A percentile compares a stretch with the other conserved stretches of the same genome.
Conservation (phyloP, 2,113 vertebrate genomes). For the Podilymbus podiceps region DNA sequence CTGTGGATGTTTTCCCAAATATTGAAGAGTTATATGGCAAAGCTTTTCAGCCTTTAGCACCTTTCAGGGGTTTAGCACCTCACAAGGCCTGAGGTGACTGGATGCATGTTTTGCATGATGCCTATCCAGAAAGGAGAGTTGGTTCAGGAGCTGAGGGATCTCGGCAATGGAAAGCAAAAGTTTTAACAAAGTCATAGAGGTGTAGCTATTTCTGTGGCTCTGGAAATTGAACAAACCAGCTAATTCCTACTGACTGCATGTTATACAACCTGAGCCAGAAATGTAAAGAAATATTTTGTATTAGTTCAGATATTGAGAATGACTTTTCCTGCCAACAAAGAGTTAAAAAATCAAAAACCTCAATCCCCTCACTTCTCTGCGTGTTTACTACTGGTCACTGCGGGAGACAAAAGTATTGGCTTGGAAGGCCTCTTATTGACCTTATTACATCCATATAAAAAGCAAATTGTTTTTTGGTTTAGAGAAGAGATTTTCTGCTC, state of each 20-base stretch:
- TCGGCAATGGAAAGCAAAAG: not conserved
- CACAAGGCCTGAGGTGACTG: not conserved
- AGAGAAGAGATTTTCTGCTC: conserved; percentile 27
- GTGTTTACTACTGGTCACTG: conserved; percentile 31
- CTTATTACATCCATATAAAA: conserved; percentile 30
- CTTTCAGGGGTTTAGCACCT: not conserved
- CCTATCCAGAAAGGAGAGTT: not conserved
- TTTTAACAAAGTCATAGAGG: not conserved
- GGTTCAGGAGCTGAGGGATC: not conserved
- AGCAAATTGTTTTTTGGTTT: conserved; percentile 45
- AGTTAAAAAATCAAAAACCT: not conserved
- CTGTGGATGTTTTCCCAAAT: not conserved
- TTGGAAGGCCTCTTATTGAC: conserved; percentile 39
- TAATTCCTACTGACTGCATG: not conserved
- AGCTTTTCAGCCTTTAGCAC: not conserved
- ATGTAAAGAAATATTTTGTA: not conserved
- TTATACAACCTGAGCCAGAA: not conserved
- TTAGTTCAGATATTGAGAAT: not conserved
- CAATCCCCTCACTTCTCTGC: not conserved
- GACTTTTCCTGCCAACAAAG: not conserved
- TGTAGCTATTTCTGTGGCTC: not conserved
- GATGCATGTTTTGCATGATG: not conserved
- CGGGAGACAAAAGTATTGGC: not conserved
- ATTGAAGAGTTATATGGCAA: not conserved
- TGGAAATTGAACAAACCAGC: not conserved